phyloP scores from a whole-genome alignment of 1,140 invertebrate genomes.

The Drosophila nannoptera region DNA sequence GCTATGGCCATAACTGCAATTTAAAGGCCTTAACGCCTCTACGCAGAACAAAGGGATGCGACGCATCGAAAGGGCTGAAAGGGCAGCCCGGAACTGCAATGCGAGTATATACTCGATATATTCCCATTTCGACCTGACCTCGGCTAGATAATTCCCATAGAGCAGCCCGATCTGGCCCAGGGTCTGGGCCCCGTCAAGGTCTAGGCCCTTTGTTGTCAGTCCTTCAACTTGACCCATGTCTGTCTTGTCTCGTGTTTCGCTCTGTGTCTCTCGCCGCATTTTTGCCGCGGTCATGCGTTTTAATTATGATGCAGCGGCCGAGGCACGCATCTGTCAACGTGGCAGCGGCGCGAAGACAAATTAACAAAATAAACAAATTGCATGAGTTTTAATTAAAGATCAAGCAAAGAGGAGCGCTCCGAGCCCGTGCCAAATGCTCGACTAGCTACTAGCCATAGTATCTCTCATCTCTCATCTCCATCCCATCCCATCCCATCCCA shows the following conservation, averaged over 20 bases:
- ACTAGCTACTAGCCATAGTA: slow-evolving; percentile 10
- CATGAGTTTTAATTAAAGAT: slow-evolving; percentile 59
- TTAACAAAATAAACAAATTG: slow-evolving; percentile 73
- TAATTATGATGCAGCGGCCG: slow-evolving; percentile 64
- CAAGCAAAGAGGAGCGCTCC: slow-evolving; percentile 1
- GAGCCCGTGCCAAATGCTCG: slow-evolving; percentile 34
- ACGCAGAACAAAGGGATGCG: not conserved
- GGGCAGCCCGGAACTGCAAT: too few species aligned
- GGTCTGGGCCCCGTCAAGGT: not conserved
- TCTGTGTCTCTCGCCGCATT: slow-evolving; percentile 40
- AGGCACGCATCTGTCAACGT: slow-evolving; percentile 59
- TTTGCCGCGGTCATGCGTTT: slow-evolving; percentile 62
- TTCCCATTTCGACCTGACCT: too few species aligned
- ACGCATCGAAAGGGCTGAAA: not conserved
- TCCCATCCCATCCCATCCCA: not conserved
- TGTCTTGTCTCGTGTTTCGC: slow-evolving; percentile 24
- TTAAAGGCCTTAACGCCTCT: not conserved
- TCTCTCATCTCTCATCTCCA: slow-evolving; percentile 4
- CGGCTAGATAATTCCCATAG: too few species aligned
- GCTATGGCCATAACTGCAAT: not conserved
- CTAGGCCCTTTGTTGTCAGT: slow-evolving; percentile 31
- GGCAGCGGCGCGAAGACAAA: slow-evolving; percentile 58
- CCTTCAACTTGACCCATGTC: slow-evolving; percentile 74
- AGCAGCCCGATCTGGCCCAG: not conserved
- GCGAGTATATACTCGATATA: not conserved